phyloP scores from a whole-genome alignment of 2,888 invertebrate genomes.

The Cotesia congregata region DNA sequence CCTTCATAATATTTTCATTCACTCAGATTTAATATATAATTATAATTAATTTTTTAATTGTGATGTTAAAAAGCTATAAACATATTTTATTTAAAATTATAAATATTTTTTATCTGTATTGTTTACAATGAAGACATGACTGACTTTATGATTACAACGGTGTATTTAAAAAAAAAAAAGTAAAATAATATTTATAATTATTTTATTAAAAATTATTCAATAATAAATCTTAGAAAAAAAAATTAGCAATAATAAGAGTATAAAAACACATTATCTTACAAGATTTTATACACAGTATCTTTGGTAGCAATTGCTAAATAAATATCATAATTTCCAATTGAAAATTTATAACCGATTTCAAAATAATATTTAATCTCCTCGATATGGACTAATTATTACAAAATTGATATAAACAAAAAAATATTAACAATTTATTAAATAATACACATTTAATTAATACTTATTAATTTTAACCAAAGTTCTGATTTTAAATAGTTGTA shows the following conservation, averaged over 20 bases:
- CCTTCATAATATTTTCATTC: neutral
- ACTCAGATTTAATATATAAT: constrained; percentile 32
- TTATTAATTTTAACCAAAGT: neutral
- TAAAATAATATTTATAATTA: constrained; percentile 46
- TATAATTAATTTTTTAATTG: neutral
- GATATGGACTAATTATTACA: neutral
- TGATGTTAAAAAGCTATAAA: neutral
- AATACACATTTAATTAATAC: neutral
- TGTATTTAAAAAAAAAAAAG: neutral
- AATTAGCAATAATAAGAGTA: constrained; percentile 1
- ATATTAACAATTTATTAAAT: neutral
- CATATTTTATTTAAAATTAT: neutral
- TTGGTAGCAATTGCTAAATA: constrained; percentile 70
- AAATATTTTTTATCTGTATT: constrained; percentile 23
- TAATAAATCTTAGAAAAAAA: constrained; percentile 26
- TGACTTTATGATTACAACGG: neutral
- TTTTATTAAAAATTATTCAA: constrained; percentile 19
- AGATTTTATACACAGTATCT: constrained; percentile 62
- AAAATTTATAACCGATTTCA: constrained; percentile 3
- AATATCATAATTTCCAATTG: constrained; percentile 62
- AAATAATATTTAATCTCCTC: neutral
- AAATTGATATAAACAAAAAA: neutral
- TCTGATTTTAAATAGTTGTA: neutral
- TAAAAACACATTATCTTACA: constrained; percentile 49
- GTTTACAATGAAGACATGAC: constrained; percentile 49